Conservation (phyloP, 2,113 vertebrate species). For the Thryonomys swinderianus region DNA sequence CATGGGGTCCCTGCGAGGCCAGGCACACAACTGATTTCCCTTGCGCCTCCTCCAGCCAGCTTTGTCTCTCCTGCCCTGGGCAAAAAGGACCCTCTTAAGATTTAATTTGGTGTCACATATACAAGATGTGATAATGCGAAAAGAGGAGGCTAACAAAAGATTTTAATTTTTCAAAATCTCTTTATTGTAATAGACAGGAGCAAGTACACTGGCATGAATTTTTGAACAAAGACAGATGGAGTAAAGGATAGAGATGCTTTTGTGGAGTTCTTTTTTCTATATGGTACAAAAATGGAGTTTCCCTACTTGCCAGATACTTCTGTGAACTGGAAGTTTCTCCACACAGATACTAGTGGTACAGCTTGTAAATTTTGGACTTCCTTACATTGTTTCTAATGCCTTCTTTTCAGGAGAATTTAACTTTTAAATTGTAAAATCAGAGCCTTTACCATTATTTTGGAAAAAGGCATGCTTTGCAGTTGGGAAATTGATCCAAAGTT, state of each 20-base stretch:
- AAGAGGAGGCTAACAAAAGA: background rate
- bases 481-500: constrained; percentile 21
- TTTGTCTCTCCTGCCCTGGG: constrained; percentile 1
- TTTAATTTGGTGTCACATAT: constrained; percentile 42
- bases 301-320: background rate
- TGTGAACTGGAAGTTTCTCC: constrained; percentile 1
- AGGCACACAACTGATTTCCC: background rate
- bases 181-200: background rate
- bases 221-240: background rate
- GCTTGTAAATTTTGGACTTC: background rate
- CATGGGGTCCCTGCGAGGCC: background rate
- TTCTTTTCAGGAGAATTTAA: background rate
- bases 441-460: background rate
- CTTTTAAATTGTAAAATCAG: constrained; percentile 19
- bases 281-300: background rate
- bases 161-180: background rate
- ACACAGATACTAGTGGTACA: background rate
- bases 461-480: background rate
- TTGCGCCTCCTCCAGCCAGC: background rate
- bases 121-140: background rate
- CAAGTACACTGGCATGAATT: background rate
- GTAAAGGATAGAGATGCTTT: background rate
- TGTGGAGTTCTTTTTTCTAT: background rate
- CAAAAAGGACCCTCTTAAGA: background rate
- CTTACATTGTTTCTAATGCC: background rate